phyloP scores from a whole-genome alignment of 2,888 invertebrate species.

The Cheilosia grossa region DNA sequence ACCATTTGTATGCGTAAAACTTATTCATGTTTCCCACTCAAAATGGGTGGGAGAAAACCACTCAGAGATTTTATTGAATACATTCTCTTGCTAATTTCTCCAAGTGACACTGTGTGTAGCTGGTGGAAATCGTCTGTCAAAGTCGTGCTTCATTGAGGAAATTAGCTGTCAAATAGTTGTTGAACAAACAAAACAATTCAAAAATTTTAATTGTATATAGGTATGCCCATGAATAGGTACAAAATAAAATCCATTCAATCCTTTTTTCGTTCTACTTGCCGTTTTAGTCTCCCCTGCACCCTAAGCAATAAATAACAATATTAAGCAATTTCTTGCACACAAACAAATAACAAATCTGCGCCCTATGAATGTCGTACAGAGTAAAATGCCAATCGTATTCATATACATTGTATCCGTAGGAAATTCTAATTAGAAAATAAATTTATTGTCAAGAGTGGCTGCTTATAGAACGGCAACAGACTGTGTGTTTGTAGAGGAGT shows the following conservation, averaged over 20 bases:
- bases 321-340: slow-evolving; percentile 56
- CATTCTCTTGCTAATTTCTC: too few relatives aligned
- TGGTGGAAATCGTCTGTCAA: slow-evolving; percentile 22
- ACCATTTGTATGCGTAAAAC: too few relatives aligned
- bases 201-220: slow-evolving; percentile 1
- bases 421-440: slow-evolving; percentile 74
- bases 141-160: slow-evolving; percentile 63
- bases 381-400: slow-evolving; percentile 69
- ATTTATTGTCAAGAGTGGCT: slow-evolving; percentile 73
- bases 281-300: background rate
- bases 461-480: slow-evolving; percentile 33
- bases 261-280: slow-evolving; percentile 47
- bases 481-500: slow-evolving; percentile 28
- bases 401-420: slow-evolving; percentile 60
- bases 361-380: slow-evolving; percentile 36
- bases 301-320: slow-evolving; percentile 57
- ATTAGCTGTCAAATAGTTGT: slow-evolving; percentile 64
- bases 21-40: too few relatives aligned
- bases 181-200: slow-evolving; percentile 62
- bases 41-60: too few relatives aligned
- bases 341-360: slow-evolving; percentile 20
- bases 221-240: background rate
- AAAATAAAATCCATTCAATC: slow-evolving; percentile 39
- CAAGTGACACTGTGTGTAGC: too few relatives aligned
- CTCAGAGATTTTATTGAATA: too few relatives aligned